Base-by-base conservation (phyloP, 2,797 vertebrate species). In the Cossypha polioptera region DNA sequence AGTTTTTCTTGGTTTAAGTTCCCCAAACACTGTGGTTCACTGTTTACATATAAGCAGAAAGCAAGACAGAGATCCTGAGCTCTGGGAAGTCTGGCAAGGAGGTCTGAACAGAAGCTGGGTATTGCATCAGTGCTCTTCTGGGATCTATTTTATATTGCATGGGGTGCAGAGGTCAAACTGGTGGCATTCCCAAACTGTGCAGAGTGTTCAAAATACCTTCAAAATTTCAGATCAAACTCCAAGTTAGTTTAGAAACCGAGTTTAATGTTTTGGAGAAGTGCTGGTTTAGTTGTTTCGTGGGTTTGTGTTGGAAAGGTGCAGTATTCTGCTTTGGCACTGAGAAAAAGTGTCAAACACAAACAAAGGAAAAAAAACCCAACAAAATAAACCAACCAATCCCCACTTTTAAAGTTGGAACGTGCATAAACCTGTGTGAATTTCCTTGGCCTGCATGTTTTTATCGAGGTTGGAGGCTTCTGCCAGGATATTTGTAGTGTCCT, bases 281-380 rank as follows among this genome's bases (percentile, higher is more conserved):
- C 42, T 72, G 42, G 9, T 36, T 68, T 38, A 21, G 13, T 13
- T 72, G 9, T 67, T 48, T 8, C 5, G 1, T 58, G 54, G 36
- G 0, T 66, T 88, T 53, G 25, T 67, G 15, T 29, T 86, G 75
- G 69, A 57, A 57, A 65, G 22, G 8, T 29, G 15, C 8, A 4
- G 1, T 19, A 3, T 65, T 78, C 62, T 81, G 47, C 31, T 59
- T 80, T 59, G 40, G 35, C n/a, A 7, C 42, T 36, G 33, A 57
- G 57, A 47, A 68, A 43, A 8, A 24, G 1, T 20, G 36, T 10
- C 4, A 33, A 35, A 67, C 5, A 8, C 6, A 26, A 55, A 67
- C 8, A 40, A 17, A 19, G 19, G 7, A 4, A 10, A 13, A 38
- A 19, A 4, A 5, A 2, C 1, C 2, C 15, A 50, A 16, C 3